These are phyloP conservation scores for Ophion slaviceki DNA, from an alignment of 2,888 invertebrate species.

Conservation along the genomic window DNA sequence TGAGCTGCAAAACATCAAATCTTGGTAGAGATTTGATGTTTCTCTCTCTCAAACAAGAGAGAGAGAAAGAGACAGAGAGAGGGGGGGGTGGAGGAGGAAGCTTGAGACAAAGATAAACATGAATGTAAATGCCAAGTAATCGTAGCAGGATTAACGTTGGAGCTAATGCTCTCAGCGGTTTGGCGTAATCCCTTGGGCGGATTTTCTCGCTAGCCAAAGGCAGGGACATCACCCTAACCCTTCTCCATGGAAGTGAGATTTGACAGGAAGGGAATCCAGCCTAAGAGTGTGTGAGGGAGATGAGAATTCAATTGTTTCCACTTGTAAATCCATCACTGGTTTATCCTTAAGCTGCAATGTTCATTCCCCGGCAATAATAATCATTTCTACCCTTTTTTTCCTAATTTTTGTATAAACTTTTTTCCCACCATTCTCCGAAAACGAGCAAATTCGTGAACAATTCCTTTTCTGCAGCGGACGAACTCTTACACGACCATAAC, in stretches of 20 bases:
- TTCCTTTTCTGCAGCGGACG: no score
- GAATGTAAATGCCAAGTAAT: slow-evolving; percentile 54
- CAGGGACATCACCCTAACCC: slow-evolving; percentile 11
- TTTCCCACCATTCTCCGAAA: no score
- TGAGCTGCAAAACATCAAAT: slow-evolving; percentile 2
- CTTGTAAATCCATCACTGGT: no score
- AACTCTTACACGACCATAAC: no score
- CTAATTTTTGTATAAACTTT: no score
- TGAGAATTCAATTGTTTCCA: no score
- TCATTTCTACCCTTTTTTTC: no score
- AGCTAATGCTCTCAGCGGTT: slow-evolving; percentile 44
- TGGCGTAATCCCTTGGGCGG: slow-evolving; percentile 45
- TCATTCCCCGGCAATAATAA: no score
- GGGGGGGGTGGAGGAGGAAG: not conserved
- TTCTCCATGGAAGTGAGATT: not conserved
- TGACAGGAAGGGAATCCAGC: not conserved
- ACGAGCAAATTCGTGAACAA: no score
- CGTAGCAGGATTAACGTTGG: slow-evolving; percentile 55
- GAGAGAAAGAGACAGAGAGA: not conserved
- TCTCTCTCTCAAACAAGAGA: not conserved
- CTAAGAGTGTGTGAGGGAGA: not conserved
- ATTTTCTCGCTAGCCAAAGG: slow-evolving; percentile 44
- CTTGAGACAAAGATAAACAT: not conserved
- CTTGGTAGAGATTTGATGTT: no score
- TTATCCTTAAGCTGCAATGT: no score